Percentiles rank a stretch among this genome's conserved stretches.
Evolutionary conservation across 2,888 invertebrate species (phyloP).

Genomic region (Teleiodes luculella): DNA sequence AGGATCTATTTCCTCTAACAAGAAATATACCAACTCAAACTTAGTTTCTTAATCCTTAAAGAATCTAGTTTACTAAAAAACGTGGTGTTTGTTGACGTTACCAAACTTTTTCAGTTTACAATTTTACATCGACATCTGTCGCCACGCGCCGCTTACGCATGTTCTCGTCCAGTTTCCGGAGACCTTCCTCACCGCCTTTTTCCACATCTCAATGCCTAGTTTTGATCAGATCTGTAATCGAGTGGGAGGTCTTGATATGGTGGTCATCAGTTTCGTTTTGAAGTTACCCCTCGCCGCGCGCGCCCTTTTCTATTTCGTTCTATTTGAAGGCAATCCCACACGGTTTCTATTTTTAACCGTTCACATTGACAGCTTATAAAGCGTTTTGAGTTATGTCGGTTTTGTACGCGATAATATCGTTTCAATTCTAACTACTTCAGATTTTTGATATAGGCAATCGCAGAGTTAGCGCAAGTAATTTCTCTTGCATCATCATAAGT

Average conservation of each 20-base stretch:
- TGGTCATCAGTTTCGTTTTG: conserved; percentile 41
- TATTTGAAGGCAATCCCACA: conserved; percentile 62
- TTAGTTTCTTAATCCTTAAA: not conserved
- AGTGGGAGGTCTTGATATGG: conserved; percentile 33
- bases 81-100: conserved; percentile 46
- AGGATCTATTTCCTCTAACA: too few species aligned
- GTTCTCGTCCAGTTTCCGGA: conserved; percentile 36
- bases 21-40: not conserved
- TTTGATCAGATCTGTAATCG: conserved; percentile 17
- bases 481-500: too few species aligned
- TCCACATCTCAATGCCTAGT: conserved; percentile 9
- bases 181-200: conserved; percentile 38
- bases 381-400: not conserved
- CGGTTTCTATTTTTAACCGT: conserved; percentile 56
- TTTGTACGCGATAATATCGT: too few species aligned
- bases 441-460: too few species aligned
- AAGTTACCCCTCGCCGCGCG: conserved; percentile 35
- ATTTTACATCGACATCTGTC: conserved; percentile 72
- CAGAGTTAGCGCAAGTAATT: too few species aligned
- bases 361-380: conserved; percentile 27
- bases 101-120: conserved; percentile 62
- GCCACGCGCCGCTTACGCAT: conserved; percentile 59
- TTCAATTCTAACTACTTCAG: too few species aligned
- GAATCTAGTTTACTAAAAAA: not conserved
- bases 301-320: conserved; percentile 54